Evolutionary conservation across 2,113 vertebrate genomes (phyloP).

Genomic region (Hepsetus odoe): DNA sequence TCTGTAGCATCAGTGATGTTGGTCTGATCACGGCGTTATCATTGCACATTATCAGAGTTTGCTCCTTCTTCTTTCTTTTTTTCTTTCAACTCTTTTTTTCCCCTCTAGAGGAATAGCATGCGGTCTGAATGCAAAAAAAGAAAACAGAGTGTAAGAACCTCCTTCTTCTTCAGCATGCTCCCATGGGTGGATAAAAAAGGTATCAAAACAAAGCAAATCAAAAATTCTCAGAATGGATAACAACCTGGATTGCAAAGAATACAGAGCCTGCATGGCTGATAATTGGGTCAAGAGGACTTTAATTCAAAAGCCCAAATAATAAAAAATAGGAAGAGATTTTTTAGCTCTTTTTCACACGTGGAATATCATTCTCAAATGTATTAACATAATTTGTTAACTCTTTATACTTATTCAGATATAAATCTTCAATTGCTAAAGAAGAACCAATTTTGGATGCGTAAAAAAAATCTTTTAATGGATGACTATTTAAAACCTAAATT

Average conservation of each 20-base stretch:
- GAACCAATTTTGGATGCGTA: too few species aligned
- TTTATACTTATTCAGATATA: too few species aligned
- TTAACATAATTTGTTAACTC: too few species aligned
- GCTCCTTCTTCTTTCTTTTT: not conserved
- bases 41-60: constrained; percentile 28
- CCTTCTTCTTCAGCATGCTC: constrained; percentile 49
- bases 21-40: constrained; percentile 49
- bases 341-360: not conserved
- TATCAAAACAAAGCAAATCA: constrained; percentile 69
- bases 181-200: constrained; percentile 65
- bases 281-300: constrained; percentile 67
- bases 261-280: constrained; percentile 56
- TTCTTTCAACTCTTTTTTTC: not conserved
- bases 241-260: constrained; percentile 64
- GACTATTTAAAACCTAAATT: too few species aligned
- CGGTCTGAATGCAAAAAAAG: constrained; percentile 46
- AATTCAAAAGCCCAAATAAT: constrained; percentile 34
- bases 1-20: constrained; percentile 30
- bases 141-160: constrained; percentile 46
- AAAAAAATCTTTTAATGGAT: too few species aligned
- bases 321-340: constrained; percentile 4
- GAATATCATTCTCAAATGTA: not conserved
- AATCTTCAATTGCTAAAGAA: too few species aligned
- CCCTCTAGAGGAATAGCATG: constrained; percentile 50
- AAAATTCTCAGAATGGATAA: constrained; percentile 57